phyloP scores from a whole-genome alignment of 2,113 vertebrate genomes.

The Synodontis membranacea region DNA sequence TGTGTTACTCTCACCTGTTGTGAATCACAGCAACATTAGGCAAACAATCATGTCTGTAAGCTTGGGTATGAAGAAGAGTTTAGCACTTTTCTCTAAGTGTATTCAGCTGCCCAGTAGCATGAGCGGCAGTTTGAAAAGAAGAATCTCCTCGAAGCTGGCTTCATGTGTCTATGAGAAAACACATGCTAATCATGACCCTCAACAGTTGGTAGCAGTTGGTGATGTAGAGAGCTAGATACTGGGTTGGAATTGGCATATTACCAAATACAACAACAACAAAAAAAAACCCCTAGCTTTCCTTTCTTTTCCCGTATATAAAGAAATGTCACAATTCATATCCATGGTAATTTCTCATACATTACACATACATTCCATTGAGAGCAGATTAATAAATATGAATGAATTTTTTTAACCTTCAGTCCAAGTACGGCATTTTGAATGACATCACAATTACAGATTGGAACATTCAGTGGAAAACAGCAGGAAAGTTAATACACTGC shows the following conservation, averaged over 20 bases:
- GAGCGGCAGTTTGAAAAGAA: not conserved
- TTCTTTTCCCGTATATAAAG: not conserved
- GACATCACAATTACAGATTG: not conserved
- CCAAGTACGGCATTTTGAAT: not conserved
- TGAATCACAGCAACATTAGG: not conserved
- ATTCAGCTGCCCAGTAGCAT: not conserved
- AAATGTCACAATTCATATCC: not conserved
- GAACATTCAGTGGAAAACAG: slow-evolving; percentile 6
- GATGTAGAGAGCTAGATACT: not conserved
- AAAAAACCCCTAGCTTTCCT: not conserved
- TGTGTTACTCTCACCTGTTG: not conserved
- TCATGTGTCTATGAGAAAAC: not conserved
- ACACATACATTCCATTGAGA: not conserved
- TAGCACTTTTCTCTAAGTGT: not conserved
- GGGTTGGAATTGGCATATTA: not conserved
- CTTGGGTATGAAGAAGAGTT: not conserved
- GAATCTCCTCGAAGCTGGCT: not conserved
- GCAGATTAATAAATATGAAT: not conserved
- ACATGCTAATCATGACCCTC: not conserved
- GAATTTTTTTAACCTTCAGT: not conserved
- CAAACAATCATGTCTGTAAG: not conserved
- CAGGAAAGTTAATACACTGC: slow-evolving; percentile 17
- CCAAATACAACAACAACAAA: not conserved
- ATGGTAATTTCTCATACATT: not conserved
- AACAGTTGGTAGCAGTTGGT: not conserved